Base-by-base conservation (phyloP, 2,797 vertebrate species). In the Sparidentex hasta region DNA sequence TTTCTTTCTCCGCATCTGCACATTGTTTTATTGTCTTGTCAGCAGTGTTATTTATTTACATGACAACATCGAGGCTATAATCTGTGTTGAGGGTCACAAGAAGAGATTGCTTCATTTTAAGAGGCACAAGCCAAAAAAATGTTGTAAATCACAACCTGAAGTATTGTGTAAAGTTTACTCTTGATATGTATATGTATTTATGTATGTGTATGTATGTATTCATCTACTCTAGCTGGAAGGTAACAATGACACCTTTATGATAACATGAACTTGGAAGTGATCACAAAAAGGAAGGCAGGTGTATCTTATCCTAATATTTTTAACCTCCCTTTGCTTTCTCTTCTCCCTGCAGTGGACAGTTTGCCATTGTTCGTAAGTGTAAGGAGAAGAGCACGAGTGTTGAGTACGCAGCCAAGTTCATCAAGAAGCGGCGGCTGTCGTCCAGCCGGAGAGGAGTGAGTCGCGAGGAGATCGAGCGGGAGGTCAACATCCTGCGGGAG, bases 351-450 rank as follows among this genome's bases (percentile, higher is more conserved):
- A 99, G 98, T 0, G 98, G 98, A 18, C 98, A 99, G 93, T 99
- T 99, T 7, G 98, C 98, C 9, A 99, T 99, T 0, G 98, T 99
- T 4, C 94, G 97, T 0, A 99, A 98, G 82, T 99, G 98, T 82
- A 95, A 96, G 33, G 98, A 99, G 91, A 97, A 96, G 87, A 95
- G 94, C 74, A 94, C 95, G 0, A 90, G 93, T 0, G 51, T 93
- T 0, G 98, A 99, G 48, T 99, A 98, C 0, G 98, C 98, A 0
- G 98, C 97, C 71, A 99, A 99, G 78, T 99, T 99, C 94, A 99
- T 99, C 92, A 99, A 99, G 95, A 99, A 99, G 92, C 96, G 98
- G 0, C 96, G 98, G 0, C 93, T 99, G 71, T 98, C 98, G 0
- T 99, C 98, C 66, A 99, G 98, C 90, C 97, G 98, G 1, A 94